Evolutionary conservation across 2,113 vertebrate species (phyloP).

Genomic region (Nerophis lumbriciformis): DNA sequence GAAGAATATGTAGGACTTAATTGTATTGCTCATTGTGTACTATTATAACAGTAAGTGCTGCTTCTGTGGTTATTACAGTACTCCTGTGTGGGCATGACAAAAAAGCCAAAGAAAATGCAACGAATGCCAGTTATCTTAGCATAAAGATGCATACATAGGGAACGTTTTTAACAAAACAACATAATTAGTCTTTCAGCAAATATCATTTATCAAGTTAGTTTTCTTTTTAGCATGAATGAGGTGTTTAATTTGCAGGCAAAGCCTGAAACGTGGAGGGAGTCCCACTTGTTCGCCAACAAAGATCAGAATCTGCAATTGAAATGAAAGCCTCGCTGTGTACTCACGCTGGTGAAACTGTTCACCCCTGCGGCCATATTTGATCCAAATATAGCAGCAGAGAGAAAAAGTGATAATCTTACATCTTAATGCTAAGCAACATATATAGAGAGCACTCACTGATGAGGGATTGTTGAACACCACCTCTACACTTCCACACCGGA

Average conservation of each 20-base stretch:
- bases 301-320: slow-evolving; percentile 53
- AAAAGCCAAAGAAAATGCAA: no score
- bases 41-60: no score
- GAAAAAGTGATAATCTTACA: slow-evolving; percentile 31
- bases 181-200: no score
- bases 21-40: no score
- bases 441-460: slow-evolving; percentile 2
- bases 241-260: not conserved
- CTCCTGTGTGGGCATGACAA: no score
- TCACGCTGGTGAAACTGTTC: slow-evolving; percentile 27
- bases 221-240: not conserved
- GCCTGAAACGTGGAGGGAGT: slow-evolving; percentile 16
- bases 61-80: no score
- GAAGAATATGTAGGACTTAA: no score
- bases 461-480: not conserved
- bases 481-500: not conserved
- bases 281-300: slow-evolving; percentile 25
- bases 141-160: no score
- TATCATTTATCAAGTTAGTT: not conserved
- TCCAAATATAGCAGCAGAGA: slow-evolving; percentile 51
- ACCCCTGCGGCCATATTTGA: slow-evolving; percentile 37
- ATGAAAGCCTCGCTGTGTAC: slow-evolving; percentile 35
- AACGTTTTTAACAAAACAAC: no score
- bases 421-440: slow-evolving; percentile 25
- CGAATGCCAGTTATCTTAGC: no score